Conservation (phyloP, 2,113 vertebrate species). For the Nyctereutes procyonoides region DNA sequence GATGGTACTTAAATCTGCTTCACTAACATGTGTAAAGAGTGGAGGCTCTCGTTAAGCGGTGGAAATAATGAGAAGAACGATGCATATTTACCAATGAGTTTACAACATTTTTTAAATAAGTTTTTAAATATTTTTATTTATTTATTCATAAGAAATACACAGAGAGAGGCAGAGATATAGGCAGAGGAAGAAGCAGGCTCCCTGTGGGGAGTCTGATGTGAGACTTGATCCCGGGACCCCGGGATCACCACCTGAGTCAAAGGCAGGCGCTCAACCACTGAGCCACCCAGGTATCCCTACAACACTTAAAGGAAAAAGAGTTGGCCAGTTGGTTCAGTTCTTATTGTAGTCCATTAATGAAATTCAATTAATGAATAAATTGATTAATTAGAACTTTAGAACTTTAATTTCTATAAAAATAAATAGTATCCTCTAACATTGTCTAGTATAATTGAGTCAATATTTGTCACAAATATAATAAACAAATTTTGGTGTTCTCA, state of each 20-base stretch:
- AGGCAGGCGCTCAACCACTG: no score
- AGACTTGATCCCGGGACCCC: no score
- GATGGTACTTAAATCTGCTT: neutral
- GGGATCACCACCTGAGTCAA: no score
- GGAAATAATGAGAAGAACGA: neutral
- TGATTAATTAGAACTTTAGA: slow-evolving; percentile 56
- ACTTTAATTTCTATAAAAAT: slow-evolving; percentile 69
- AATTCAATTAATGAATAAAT: slow-evolving; percentile 63
- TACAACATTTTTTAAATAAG: neutral
- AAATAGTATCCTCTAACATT: slow-evolving; percentile 59
- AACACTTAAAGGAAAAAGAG: slow-evolving; percentile 49
- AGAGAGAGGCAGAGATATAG: no score
- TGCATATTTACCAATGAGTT: neutral
- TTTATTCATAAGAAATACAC: no score
- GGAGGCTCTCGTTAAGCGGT: neutral
- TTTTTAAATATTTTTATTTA: no score
- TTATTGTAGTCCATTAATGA: slow-evolving; percentile 36
- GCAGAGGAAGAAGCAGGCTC: no score
- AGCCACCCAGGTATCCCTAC: neutral
- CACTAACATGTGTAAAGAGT: neutral
- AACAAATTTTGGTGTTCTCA: neutral
- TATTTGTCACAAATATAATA: slow-evolving; percentile 45
- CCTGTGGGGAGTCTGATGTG: no score
- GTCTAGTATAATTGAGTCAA: slow-evolving; percentile 39
- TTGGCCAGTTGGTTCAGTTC: slow-evolving; percentile 49